Evolutionary conservation across 2,797 vertebrate genomes (phyloP), one percentile per base, ranked within the genome.

Genomic region (Gephyroberyx darwinii): DNA sequence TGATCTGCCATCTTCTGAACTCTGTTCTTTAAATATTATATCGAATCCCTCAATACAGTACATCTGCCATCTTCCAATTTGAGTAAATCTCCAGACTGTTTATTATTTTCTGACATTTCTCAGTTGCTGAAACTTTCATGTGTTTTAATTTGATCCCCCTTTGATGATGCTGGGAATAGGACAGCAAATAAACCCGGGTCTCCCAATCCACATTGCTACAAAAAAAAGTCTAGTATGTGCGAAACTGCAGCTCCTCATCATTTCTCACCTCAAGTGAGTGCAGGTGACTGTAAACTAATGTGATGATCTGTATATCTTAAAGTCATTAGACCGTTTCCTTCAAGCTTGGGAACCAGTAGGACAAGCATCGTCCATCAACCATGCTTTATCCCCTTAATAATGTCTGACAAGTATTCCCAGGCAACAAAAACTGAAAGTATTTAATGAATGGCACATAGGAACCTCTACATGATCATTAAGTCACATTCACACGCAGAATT

Each of bases 341-440:
- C 50, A 65, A 75, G 71, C 69, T 73, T 10, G 58, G 60, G 37
- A 81, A 71, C 77, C 80, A 74, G 51, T 12, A 76, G 78, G 78
- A 82, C 51, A 16, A 9, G 65, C 2, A 4, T 72, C 62, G 41
- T 87, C 85, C 77, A 86, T 92, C 88, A 91, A 60, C 74, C 58
- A 2, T 39, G 69, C 69, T 83, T 87, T 75, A 85, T 81, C 59
- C 77, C 60, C 65, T 74, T 86, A 80, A 84, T 86, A 88, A 82
- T 65, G 51, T 67, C 79, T 89, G 90, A 89, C 89, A 85, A 76
- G 78, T 72, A 84, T 90, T 90, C 88, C 89, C 87, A 78, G 26
- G 78, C 66, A 86, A 74, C 68, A 64, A n/a, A 78, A 86, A 80
- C 58, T 61, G 78, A 79, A 79, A 19, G 55, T 77, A 78, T 86